Base-by-base conservation (phyloP, 2,797 vertebrate species). In the Bradypus variegatus region DNA sequence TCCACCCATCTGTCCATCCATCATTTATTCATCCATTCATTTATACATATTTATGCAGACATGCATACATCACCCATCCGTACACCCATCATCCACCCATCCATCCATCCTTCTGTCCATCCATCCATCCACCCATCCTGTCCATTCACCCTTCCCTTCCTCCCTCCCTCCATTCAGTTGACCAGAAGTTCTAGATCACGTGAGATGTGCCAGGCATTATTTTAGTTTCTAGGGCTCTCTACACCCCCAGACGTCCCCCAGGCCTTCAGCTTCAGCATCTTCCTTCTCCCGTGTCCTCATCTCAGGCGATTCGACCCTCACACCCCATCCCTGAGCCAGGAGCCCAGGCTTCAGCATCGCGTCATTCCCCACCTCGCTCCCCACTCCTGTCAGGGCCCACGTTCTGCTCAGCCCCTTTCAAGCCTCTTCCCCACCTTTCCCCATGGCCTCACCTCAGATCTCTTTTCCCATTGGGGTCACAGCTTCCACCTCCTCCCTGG, bases 11-110 rank as follows among this genome's bases (percentile, higher is more conserved):
- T 23, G 25, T 73, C 70, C 23, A 27, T 15, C 70, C 5, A 36
- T 4, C 8, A 7, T 4, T 19, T 13, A 36, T 25, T 8, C 65
- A 50, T 38, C 48, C 25, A 31, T 3, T 25, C 15, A 29, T 5
- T 33, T 23, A 38, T 27, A 11, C 58, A 16, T 3, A 12, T 19
- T 23, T 10, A 3, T 1, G 1, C 31, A 50, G 7, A 4, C 29
- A 48, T 10, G 41, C 23, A 69, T 6, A 45, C 41, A 45, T 9
- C 48, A 13, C 2, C 14, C 4, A 73, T 14, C 23, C 25, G 14
- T 1, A 0, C 33, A 67, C 5, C 19, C 41, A 67, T 5, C 16
- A 50, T 4, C 23, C 33, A 18, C 2, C 21, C 10, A 33, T 3
- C 29, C 36, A 45, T 25, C 50, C 29, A 48, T 9, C 7, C 11